Conservation (phyloP, 2,888 invertebrate genomes). For the Psylliodes chrysocephalus region DNA sequence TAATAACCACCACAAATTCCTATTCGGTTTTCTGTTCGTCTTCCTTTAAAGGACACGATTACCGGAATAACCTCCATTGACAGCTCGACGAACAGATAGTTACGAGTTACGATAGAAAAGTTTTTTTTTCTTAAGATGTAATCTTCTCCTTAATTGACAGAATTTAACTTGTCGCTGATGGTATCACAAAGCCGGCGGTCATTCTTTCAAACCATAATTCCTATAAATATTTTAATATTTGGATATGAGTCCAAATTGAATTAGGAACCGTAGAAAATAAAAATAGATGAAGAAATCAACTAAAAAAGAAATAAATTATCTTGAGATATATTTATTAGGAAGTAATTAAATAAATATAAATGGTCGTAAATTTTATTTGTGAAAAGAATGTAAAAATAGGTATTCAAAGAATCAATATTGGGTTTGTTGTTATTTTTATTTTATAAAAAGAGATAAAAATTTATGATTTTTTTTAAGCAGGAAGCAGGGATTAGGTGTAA, state of each 20-base stretch:
- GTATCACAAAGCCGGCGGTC: slow-evolving; percentile 50
- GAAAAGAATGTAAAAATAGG: no score
- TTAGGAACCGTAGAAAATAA: not conserved
- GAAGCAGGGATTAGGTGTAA: no score
- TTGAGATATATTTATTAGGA: not conserved
- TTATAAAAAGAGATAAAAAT: no score
- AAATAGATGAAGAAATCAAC: not conserved
- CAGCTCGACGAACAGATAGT: slow-evolving; percentile 30
- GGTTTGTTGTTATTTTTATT: no score
- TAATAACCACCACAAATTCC: not conserved
- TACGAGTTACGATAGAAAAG: slow-evolving; percentile 30
- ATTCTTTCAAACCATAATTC: slow-evolving; percentile 50
- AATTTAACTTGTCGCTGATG: slow-evolving; percentile 51
- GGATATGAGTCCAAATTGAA: slow-evolving; percentile 38
- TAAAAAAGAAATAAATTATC: not conserved
- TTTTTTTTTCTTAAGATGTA: slow-evolving; percentile 33
- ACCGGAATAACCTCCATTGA: slow-evolving; percentile 40
- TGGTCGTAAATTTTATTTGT: no score
- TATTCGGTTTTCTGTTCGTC: slow-evolving; percentile 9
- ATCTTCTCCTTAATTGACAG: slow-evolving; percentile 50
- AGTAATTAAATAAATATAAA: not conserved
- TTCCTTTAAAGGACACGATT: slow-evolving; percentile 22
- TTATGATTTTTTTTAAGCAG: no score
- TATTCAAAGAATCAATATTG: no score
- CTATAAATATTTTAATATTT: slow-evolving; percentile 54